Evolutionary conservation across 2,888 invertebrate species (phyloP), one percentile per base, ranked within the genome.

Genomic region (Acrobasis consociella): DNA sequence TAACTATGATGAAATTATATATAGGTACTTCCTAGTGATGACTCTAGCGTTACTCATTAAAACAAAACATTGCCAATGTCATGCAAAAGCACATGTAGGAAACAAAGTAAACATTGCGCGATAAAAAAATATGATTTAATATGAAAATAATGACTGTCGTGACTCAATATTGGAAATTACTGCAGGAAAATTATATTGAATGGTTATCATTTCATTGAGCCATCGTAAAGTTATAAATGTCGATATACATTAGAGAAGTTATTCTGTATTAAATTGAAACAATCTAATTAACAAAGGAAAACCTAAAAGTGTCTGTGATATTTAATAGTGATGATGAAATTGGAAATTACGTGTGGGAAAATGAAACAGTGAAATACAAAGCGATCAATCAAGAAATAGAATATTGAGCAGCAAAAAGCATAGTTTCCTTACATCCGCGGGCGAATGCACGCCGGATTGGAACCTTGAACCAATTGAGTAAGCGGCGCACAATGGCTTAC

Each of bases 391-490:
- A 50, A 49, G 50, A 9, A 10, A 49, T 53, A 49, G 60, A 52
- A 52, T 17, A 61, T 53, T 46, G 39, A 53, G 53, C 17, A 55
- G 49, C 62, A 62, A 49, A 53, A 49, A 62, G 49, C 37, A 46
- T 82, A 84, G 85, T 89, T 88, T 89, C 87, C 89, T 87, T 76
- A 89, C 86, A 89, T 91, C 91, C 89, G 89, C 79, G 75, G 88
- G 87, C 89, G 87, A 91, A 86, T 85, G 91, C 85, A 87, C 85
- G 83, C 80, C 75, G 81, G 83, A 82, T 76, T 73, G 77, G 81
- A 89, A 89, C 91, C 91, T 92, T 92, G 92, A 91, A 89, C 91
- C 90, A 91, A 77, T 92, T 92, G 91, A 85, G 91, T 89, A 91
- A 91, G 85, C 82, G 75, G 65, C 76, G 80, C 80, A 90, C 90